phyloP scores from a whole-genome alignment of 2,888 invertebrate genomes.

The Eucriotettix oculatus region DNA sequence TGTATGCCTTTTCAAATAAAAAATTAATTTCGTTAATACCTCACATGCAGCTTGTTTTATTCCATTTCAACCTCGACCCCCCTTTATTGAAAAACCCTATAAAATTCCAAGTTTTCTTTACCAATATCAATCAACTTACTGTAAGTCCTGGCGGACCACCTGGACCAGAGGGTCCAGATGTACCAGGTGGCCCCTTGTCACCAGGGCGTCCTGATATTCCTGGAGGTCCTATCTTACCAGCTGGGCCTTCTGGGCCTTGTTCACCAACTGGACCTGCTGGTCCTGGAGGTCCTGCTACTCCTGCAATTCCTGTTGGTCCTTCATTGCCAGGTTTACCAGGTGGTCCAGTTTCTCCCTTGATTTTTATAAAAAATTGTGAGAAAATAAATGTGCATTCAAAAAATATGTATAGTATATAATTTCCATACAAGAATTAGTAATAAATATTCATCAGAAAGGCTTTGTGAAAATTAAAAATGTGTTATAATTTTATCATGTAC shows the following conservation, averaged over 20 bases:
- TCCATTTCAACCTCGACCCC: too few relatives aligned
- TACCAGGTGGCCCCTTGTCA: conserved; percentile 56
- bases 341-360: conserved; percentile 51
- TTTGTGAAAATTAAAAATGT: too few relatives aligned
- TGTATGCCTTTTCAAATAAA: too few relatives aligned
- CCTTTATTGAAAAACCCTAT: too few relatives aligned
- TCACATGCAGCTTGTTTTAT: too few relatives aligned
- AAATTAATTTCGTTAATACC: too few relatives aligned
- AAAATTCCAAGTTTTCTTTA: not conserved
- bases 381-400: too few relatives aligned
- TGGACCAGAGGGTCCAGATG: conserved; percentile 43
- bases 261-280: conserved; percentile 42
- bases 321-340: conserved; percentile 56
- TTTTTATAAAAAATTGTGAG: not conserved
- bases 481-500: too few relatives aligned
- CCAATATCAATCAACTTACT: conserved; percentile 31
- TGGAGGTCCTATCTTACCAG: conserved; percentile 52
- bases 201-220: conserved; percentile 57
- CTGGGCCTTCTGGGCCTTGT: conserved; percentile 38
- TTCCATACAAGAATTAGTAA: not conserved
- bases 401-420: too few relatives aligned
- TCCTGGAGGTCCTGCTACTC: conserved; percentile 48
- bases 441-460: too few relatives aligned
- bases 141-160: conserved; percentile 52
- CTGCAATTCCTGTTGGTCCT: conserved; percentile 52